A percentile compares a stretch with the other conserved stretches of the same genome.
Conservation (phyloP, 2,113 vertebrate genomes). For the Melanerpes formicivorus region DNA sequence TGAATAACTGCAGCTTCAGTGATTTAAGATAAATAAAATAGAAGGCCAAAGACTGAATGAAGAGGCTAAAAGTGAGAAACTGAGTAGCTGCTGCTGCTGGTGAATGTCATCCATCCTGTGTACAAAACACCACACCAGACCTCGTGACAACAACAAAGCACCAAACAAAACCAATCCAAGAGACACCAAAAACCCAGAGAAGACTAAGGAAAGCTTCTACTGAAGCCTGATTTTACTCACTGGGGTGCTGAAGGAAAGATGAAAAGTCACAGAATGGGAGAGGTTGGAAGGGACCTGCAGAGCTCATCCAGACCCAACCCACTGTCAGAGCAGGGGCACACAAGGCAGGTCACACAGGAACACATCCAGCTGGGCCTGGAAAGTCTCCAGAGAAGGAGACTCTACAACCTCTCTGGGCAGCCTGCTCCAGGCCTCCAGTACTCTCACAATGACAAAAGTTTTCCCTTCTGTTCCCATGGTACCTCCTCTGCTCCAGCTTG, state of each 20-base stretch:
- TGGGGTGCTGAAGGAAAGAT: not conserved
- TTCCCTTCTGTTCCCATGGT: too few relatives aligned
- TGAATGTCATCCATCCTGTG: not conserved
- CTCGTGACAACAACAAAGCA: not conserved
- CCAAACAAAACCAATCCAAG: not conserved
- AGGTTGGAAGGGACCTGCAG: too few relatives aligned
- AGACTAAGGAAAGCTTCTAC: constrained; percentile 39
- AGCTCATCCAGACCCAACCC: too few relatives aligned
- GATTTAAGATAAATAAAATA: constrained; percentile 60
- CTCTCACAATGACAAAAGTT: too few relatives aligned
- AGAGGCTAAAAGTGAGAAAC: constrained; percentile 62
- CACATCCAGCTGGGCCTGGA: too few relatives aligned
- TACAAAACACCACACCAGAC: not conserved
- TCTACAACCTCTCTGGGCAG: too few relatives aligned
- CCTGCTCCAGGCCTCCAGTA: too few relatives aligned
- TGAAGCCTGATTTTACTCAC: not conserved
- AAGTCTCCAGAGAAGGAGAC: too few relatives aligned
- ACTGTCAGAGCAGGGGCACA: too few relatives aligned
- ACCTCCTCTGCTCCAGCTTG: too few relatives aligned
- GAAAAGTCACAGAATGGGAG: not conserved
- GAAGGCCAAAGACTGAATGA: constrained; percentile 43
- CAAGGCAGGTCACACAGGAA: too few relatives aligned
- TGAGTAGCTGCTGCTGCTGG: constrained; percentile 47
- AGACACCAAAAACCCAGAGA: not conserved
- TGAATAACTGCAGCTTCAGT: constrained; percentile 41